Evolutionary conservation across 2,797 vertebrate genomes (phyloP).

Genomic region (Gila robusta): DNA sequence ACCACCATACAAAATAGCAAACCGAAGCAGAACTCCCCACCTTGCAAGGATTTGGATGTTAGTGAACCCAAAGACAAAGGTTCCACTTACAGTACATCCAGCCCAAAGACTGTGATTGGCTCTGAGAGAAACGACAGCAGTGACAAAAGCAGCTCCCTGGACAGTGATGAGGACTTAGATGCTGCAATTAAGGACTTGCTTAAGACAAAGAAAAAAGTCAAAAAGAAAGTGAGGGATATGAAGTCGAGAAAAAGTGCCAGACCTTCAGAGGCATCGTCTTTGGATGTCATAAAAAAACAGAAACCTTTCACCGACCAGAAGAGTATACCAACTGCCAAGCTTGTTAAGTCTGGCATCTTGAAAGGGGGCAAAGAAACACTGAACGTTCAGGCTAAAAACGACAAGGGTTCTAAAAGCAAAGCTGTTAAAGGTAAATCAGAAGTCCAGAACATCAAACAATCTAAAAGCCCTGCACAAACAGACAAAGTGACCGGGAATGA

Average conservation of each 20-base stretch:
- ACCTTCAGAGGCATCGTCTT: conserved; percentile 70
- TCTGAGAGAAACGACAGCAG: conserved; percentile 71
- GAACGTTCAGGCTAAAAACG: conserved; percentile 43
- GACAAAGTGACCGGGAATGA: conserved; percentile 50
- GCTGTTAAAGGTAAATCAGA: conserved; percentile 57
- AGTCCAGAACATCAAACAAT: conserved; percentile 55
- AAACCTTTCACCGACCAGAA: conserved; percentile 70
- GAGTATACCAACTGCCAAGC: conserved; percentile 46
- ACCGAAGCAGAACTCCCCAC: conserved; percentile 37
- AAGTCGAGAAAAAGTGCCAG: conserved; percentile 80
- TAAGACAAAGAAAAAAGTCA: conserved; percentile 89
- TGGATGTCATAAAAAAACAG: conserved; percentile 69
- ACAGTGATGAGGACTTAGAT: conserved; percentile 96
- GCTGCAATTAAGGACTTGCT: conserved; percentile 93
- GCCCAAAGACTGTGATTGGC: conserved; percentile 42
- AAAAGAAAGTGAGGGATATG: conserved; percentile 84
- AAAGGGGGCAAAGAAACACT: conserved; percentile 65
- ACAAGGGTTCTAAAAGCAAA: conserved; percentile 56
- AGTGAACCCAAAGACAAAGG: conserved; percentile 47
- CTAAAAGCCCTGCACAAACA: conserved; percentile 45
- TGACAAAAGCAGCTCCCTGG: conserved; percentile 96
- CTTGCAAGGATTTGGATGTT: conserved; percentile 26
- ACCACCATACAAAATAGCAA: conserved; percentile 36
- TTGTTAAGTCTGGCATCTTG: conserved; percentile 73
- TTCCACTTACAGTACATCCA: conserved; percentile 42